Conservation (phyloP, 2,797 vertebrate species). For the Sphaeramia orbicularis region DNA sequence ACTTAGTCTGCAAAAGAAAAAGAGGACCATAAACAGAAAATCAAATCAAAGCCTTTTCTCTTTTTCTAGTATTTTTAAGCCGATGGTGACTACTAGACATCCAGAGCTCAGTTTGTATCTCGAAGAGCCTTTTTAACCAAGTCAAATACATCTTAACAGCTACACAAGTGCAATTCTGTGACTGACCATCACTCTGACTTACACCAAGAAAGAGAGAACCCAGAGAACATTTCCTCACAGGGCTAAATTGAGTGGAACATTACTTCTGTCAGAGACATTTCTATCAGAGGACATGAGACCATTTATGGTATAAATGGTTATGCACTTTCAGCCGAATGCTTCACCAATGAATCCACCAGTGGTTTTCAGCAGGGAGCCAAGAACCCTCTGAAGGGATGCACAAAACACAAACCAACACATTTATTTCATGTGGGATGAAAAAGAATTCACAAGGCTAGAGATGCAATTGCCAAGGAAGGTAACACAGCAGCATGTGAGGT, state of each 20-base stretch:
- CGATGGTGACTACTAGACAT: neutral
- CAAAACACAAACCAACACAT: constrained; percentile 15
- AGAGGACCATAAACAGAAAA: constrained; percentile 18
- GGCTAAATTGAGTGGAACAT: constrained; percentile 12
- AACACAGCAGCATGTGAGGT: constrained; percentile 1
- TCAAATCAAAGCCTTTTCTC: neutral
- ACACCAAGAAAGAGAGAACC: neutral
- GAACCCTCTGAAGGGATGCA: neutral
- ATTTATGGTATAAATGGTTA: constrained; percentile 16
- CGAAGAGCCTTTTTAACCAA: neutral
- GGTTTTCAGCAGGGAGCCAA: constrained; percentile 7
- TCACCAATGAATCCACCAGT: constrained; percentile 9
- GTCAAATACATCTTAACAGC: neutral
- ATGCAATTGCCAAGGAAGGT: constrained; percentile 16
- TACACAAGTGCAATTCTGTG: neutral
- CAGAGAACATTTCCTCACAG: neutral
- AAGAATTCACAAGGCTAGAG: neutral
- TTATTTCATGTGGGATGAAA: constrained; percentile 10
- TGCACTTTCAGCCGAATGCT: constrained; percentile 15
- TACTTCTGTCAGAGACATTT: constrained; percentile 27
- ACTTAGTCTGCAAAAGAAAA: constrained; percentile 88
- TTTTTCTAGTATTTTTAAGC: neutral
- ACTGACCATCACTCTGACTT: constrained; percentile 15
- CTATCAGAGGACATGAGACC: constrained; percentile 3
- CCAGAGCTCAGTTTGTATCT: neutral